phyloP scores from a whole-genome alignment of 2,797 vertebrate genomes.

The Sebastiscus tertius region DNA sequence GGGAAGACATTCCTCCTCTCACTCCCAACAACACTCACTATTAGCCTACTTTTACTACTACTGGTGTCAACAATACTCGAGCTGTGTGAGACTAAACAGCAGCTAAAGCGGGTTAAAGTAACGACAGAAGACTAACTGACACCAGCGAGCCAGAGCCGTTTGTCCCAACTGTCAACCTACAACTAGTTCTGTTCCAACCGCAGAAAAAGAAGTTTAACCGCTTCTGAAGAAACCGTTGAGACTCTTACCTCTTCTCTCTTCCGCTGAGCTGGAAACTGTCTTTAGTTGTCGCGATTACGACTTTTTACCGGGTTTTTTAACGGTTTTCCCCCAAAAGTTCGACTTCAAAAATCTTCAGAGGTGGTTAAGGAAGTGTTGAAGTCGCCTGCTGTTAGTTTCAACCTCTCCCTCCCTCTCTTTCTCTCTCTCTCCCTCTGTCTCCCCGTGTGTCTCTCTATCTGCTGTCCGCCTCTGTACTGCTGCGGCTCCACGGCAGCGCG shows the following conservation, averaged over 20 bases:
- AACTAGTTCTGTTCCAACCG: background rate
- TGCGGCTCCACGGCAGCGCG: background rate
- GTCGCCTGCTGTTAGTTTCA: background rate
- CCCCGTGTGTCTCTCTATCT: background rate
- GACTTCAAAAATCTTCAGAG: background rate
- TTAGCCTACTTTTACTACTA: background rate
- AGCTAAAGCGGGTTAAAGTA: background rate
- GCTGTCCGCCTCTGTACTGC: background rate
- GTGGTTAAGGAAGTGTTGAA: slow-evolving; percentile 55
- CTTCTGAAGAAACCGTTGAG: background rate
- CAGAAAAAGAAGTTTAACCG: slow-evolving; percentile 9
- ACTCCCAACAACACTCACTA: background rate
- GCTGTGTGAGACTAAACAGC: background rate
- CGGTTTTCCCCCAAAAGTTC: background rate
- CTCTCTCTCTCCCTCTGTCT: background rate
- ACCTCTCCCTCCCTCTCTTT: background rate
- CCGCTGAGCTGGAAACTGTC: background rate
- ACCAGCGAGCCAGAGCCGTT: background rate
- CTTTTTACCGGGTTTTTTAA: background rate
- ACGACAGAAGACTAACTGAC: background rate
- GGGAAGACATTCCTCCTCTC: slow-evolving; percentile 14
- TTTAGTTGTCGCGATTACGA: background rate
- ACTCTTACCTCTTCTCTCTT: slow-evolving; percentile 62
- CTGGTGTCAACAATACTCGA: background rate
- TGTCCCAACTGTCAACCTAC: slow-evolving; percentile 20